Conservation (phyloP, 2,888 invertebrate species). For the Exocentrus adspersus region DNA sequence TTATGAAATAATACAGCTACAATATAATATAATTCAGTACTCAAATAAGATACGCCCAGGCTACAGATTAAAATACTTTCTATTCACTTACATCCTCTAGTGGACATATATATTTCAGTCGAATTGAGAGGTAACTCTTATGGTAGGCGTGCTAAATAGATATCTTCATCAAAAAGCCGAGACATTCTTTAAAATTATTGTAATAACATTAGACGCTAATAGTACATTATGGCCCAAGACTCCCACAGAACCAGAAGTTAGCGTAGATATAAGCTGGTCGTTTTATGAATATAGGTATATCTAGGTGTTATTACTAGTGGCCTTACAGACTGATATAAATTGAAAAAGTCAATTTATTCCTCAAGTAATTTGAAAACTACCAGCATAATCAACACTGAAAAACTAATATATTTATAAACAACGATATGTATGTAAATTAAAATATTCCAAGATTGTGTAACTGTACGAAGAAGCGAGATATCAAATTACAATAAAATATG, state of each 20-base stretch:
- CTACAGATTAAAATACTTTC: background rate
- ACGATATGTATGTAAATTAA: no score
- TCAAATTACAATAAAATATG: no score
- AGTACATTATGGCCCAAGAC: background rate
- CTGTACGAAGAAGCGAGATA: no score
- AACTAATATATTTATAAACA: no score
- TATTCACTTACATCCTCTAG: background rate
- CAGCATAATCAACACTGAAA: no score
- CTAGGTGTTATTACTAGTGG: background rate
- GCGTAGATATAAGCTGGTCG: background rate
- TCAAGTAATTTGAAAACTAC: no score
- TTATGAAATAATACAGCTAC: no score
- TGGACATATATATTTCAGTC: background rate
- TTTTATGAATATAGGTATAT: background rate
- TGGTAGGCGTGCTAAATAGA: background rate
- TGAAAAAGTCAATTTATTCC: background rate
- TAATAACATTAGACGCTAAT: conserved; percentile 1
- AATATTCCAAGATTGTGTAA: no score
- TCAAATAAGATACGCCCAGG: background rate
- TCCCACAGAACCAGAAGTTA: background rate
- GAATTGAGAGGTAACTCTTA: background rate
- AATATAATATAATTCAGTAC: no score
- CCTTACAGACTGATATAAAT: background rate
- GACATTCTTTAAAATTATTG: background rate
- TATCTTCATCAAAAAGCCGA: conserved; percentile 1